These are phyloP conservation scores for Diplazon laetatorius DNA, from an alignment of 2,888 invertebrate genomes.

Conservation along the genomic window DNA sequence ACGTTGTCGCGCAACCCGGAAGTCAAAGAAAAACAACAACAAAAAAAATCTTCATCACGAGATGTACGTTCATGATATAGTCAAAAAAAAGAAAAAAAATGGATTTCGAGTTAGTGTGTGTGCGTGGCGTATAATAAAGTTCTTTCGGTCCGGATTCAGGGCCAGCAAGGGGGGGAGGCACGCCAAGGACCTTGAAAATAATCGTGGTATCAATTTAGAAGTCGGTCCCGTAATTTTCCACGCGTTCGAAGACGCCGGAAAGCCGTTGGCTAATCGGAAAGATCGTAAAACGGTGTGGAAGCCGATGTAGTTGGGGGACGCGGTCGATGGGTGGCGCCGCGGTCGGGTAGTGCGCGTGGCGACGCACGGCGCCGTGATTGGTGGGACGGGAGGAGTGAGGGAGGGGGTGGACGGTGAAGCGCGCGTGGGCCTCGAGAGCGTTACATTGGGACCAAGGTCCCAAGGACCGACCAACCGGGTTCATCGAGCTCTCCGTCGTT, in stretches of 20 bases:
- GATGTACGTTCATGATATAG: slow-evolving; percentile 29
- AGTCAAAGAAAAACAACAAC: too few relatives aligned
- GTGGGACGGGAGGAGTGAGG: not conserved
- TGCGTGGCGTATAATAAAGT: too few relatives aligned
- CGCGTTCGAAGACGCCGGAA: not conserved
- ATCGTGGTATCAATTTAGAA: not conserved
- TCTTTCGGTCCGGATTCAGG: too few relatives aligned
- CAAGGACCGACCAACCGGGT: slow-evolving; percentile 50
- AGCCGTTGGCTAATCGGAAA: not conserved
- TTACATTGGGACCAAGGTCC: slow-evolving; percentile 35
- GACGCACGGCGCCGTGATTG: not conserved
- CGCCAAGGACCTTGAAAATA: not conserved
- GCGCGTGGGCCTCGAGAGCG: slow-evolving; percentile 46
- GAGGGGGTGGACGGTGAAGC: too few relatives aligned
- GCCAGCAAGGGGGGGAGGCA: too few relatives aligned
- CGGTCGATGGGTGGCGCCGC: not conserved
- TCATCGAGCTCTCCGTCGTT: slow-evolving; percentile 69
- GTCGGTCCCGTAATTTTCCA: not conserved
- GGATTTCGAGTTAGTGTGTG: not conserved
- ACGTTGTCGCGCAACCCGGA: slow-evolving; percentile 21
- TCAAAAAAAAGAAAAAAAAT: too few relatives aligned
- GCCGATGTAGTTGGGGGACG: not conserved
- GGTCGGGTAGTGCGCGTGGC: not conserved
- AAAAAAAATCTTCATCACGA: too few relatives aligned
- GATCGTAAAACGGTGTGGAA: not conserved